A percentile compares a stretch with the other conserved stretches of the same genome.
These are phyloP conservation scores for Pandemis cinnamomeana DNA, from an alignment of 2,888 invertebrate genomes.

Conservation along the genomic window DNA sequence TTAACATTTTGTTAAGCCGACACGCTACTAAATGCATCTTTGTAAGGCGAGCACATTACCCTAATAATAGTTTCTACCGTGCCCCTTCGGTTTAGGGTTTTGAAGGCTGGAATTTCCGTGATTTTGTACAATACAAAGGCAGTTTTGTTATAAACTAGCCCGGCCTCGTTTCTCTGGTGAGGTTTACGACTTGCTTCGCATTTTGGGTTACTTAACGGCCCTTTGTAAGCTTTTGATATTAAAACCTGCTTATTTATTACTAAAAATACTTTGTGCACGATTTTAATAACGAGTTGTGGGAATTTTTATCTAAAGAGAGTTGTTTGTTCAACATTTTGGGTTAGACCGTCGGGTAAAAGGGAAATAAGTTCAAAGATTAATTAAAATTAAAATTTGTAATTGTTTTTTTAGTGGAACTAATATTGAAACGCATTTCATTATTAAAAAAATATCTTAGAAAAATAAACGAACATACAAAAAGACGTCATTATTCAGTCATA, in stretches of 20 bases:
- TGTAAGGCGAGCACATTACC: conserved; percentile 2
- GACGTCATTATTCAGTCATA: too few species aligned
- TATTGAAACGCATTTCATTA: too few species aligned
- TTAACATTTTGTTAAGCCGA: conserved; percentile 6
- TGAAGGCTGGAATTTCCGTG: conserved; percentile 24
- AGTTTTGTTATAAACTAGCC: conserved; percentile 26
- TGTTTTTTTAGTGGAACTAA: too few species aligned
- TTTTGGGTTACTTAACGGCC: conserved; percentile 24
- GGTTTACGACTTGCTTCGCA: conserved; percentile 24
- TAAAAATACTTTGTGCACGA: neutral
- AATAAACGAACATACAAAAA: too few species aligned
- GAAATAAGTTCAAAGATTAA: too few species aligned
- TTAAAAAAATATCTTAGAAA: too few species aligned
- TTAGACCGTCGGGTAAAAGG: too few species aligned
- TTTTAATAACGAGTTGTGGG: neutral
- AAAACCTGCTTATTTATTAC: conserved; percentile 11
- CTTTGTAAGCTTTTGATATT: conserved; percentile 16
- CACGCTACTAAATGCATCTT: conserved; percentile 11
- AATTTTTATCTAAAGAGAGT: too few species aligned
- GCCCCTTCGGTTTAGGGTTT: conserved; percentile 11
- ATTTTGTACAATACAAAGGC: conserved; percentile 28
- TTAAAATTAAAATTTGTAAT: too few species aligned
- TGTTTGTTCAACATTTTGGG: too few species aligned
- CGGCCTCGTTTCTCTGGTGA: conserved; percentile 12
- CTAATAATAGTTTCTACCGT: conserved; percentile 7